Base-by-base conservation (phyloP, 2,113 vertebrate species). In the Grallaria varia region DNA sequence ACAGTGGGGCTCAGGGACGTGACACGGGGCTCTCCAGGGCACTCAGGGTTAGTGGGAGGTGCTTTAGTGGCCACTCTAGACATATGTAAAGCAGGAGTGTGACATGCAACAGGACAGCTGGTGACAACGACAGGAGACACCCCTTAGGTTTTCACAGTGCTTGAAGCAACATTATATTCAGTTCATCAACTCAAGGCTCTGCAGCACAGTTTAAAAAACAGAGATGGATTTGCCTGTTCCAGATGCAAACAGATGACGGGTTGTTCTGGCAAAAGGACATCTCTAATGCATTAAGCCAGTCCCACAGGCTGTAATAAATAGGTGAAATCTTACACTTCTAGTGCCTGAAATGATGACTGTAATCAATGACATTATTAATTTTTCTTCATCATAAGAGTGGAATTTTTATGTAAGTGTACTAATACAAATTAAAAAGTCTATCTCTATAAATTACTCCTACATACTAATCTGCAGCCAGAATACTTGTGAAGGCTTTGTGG, bases 21-120 rank as follows among this genome's bases (percentile, higher is more conserved):
- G 82, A 77, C n/a, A 96, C 52, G 35, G 59, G 15, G 84, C 76
- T 75, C 93, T 50, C 78, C 40, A 50, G 28, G 47, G 79, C 62
- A 68, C 92, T 96, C 95, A 95, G 81, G 42, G 96, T 98, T 98
- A 98, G 98, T 96, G 89, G 95, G 90, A 88, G 95, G 93, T 97
- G 95, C 96, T 97, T 98, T 97, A 97, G 97, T 97, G 96, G 95
- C 94, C 93, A 62, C 94, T 89, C 91, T 86, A 94, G 88, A 96
- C 96, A 64, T 85, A 89, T n/a, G 84, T 78, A 94, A 95, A 96
- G 95, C 81, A 90, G 87, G 84, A 89, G 84, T 93, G 59, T 83
- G 89, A 97, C 97, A 97, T 85, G 96, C 97, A 97, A 91, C 35
- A 60, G 91, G 95, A 97, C 87, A 95, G 91, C 93, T 73, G 87